phyloP scores from a whole-genome alignment of 2,888 invertebrate species.

The Achlya flavicornis region DNA sequence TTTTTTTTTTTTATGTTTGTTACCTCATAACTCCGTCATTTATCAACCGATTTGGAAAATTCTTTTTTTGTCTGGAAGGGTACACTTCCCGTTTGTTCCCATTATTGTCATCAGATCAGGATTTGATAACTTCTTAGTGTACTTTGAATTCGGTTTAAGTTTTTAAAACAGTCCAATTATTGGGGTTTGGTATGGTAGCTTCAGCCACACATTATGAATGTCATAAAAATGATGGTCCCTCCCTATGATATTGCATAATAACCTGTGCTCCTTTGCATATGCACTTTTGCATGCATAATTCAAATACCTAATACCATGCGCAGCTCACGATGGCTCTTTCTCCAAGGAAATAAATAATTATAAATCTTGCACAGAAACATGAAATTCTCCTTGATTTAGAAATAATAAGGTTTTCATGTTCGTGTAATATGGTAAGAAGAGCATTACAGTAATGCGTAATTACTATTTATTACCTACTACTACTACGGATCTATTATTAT shows the following conservation, averaged over 20 bases:
- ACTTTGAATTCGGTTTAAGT: too few relatives aligned
- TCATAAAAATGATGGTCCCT: conserved; percentile 20
- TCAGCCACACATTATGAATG: not conserved
- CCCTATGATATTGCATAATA: conserved; percentile 45
- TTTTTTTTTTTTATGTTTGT: too few relatives aligned
- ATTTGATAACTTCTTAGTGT: too few relatives aligned
- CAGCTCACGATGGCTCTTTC: conserved; percentile 37
- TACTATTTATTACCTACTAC: conserved; percentile 21
- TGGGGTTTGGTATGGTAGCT: too few relatives aligned
- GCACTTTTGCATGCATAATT: conserved; percentile 56
- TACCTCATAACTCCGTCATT: too few relatives aligned
- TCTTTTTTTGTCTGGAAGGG: too few relatives aligned
- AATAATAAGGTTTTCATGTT: not conserved
- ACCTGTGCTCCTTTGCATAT: conserved; percentile 47
- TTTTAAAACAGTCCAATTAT: too few relatives aligned
- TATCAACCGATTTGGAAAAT: too few relatives aligned
- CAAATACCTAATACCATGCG: conserved; percentile 39
- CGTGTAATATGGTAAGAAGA: not conserved
- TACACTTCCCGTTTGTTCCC: too few relatives aligned
- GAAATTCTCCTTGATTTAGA: conserved; percentile 10
- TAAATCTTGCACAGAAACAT: conserved; percentile 20
- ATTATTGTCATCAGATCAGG: too few relatives aligned
- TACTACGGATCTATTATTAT: conserved; percentile 36
- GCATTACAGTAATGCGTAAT: conserved; percentile 3
- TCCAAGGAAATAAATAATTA: conserved; percentile 36